phyloP scores from a whole-genome alignment of 2,888 invertebrate genomes.

The Conchocele bisecta region DNA sequence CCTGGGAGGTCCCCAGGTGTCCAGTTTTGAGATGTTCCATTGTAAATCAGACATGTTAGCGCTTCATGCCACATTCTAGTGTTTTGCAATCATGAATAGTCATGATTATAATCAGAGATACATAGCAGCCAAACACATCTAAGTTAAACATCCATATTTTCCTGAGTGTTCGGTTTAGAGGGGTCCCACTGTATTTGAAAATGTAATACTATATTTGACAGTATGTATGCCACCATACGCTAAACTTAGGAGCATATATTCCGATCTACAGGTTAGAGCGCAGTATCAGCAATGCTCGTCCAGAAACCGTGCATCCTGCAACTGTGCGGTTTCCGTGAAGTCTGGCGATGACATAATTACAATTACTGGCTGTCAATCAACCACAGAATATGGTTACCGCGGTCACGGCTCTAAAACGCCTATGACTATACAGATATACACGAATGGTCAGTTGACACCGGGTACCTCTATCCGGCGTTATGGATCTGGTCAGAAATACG shows the following conservation, averaged over 20 bases:
- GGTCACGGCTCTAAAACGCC: conserved; percentile 42
- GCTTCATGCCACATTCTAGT: too few species aligned
- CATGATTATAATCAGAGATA: too few species aligned
- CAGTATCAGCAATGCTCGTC: conserved; percentile 59
- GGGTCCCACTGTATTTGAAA: too few species aligned
- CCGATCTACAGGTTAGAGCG: conserved; percentile 64
- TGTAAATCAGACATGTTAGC: too few species aligned
- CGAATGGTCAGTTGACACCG: conserved; percentile 68
- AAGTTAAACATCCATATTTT: too few species aligned
- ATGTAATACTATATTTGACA: too few species aligned
- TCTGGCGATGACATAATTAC: conserved; percentile 74
- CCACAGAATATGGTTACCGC: conserved; percentile 7
- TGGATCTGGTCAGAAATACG: conserved; percentile 72
- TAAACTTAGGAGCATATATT: too few species aligned
- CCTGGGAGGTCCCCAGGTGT: too few species aligned
- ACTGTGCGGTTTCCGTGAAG: conserved; percentile 68
- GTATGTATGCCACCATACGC: background rate
- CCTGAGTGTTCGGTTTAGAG: too few species aligned
- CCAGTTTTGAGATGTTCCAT: too few species aligned
- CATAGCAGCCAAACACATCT: too few species aligned
- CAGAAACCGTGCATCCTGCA: conserved; percentile 60
- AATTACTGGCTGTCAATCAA: conserved; percentile 63
- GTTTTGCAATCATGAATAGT: too few species aligned
- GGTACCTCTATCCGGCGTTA: conserved; percentile 64
- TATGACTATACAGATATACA: conserved; percentile 68